These are phyloP conservation scores for Coccyzus lansbergi DNA, from an alignment of 2,797 vertebrate species.

Conservation along the genomic window DNA sequence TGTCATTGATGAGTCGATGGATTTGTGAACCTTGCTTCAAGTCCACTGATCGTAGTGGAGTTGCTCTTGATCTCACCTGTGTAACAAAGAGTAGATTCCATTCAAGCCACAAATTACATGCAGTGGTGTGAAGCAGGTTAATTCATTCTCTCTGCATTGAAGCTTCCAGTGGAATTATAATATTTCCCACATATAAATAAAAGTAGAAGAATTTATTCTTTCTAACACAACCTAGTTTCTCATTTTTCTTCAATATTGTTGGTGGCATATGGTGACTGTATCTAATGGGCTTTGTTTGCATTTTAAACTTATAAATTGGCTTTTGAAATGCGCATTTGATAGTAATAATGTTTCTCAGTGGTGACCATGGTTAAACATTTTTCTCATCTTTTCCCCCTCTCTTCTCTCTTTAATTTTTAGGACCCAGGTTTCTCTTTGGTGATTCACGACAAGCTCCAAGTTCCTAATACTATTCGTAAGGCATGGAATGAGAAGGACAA, in stretches of 20 bases:
- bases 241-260: conserved; percentile 23
- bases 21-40: conserved; percentile 16
- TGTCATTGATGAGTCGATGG: neutral
- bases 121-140: conserved; percentile 49
- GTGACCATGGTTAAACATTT: conserved; percentile 43
- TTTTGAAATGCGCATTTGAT: conserved; percentile 38
- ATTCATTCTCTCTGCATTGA: conserved; percentile 33
- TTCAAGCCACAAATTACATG: conserved; percentile 59
- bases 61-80: neutral
- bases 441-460: conserved; percentile 90
- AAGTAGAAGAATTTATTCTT: conserved; percentile 15
- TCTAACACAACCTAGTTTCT: neutral
- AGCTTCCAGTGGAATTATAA: conserved; percentile 32
- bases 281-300: conserved; percentile 46
- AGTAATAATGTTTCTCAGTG: conserved; percentile 16
- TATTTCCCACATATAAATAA: conserved; percentile 54
- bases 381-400: neutral
- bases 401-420: conserved; percentile 74
- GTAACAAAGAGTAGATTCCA: conserved; percentile 22
- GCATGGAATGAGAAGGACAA: conserved; percentile 90
- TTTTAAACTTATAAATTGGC: conserved; percentile 25
- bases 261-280: neutral
- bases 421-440: conserved; percentile 86
- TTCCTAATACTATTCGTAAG: conserved; percentile 88
- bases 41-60: neutral